These are phyloP conservation scores for Amaurobius ferox DNA, from an alignment of 2,888 invertebrate species.

Conservation along the genomic window DNA sequence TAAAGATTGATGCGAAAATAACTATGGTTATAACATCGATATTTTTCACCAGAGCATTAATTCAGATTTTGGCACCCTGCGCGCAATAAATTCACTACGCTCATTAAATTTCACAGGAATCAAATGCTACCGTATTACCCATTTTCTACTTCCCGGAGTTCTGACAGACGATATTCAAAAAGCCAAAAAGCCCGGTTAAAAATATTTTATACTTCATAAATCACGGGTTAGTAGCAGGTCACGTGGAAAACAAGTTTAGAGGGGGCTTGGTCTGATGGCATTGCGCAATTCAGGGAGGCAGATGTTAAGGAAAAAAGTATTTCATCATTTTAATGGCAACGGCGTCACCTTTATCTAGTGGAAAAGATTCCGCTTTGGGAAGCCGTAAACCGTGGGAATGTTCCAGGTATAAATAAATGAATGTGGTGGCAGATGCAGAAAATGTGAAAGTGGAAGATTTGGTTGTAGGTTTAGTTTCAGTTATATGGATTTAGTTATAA, in stretches of 20 bases:
- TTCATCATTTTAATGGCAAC: background rate
- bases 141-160: background rate
- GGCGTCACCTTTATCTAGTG: slow-evolving; percentile 5
- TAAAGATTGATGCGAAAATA: background rate
- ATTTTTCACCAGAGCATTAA: background rate
- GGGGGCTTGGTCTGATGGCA: background rate
- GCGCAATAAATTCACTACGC: background rate
- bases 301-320: background rate
- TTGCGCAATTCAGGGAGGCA: slow-evolving; percentile 1
- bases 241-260: background rate
- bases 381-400: background rate
- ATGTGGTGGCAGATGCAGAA: no score
- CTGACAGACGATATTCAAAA: background rate
- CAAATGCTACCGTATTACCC: background rate
- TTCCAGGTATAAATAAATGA: no score
- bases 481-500: no score
- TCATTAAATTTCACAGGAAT: background rate
- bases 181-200: background rate
- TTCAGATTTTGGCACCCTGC: background rate
- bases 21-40: slow-evolving; percentile 1
- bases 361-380: background rate
- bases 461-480: no score
- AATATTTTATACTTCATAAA: background rate
- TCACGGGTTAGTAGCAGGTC: background rate
- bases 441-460: no score